Evolutionary conservation across 2,113 vertebrate genomes (phyloP).

Genomic region (Myrmecophaga tridactyla): DNA sequence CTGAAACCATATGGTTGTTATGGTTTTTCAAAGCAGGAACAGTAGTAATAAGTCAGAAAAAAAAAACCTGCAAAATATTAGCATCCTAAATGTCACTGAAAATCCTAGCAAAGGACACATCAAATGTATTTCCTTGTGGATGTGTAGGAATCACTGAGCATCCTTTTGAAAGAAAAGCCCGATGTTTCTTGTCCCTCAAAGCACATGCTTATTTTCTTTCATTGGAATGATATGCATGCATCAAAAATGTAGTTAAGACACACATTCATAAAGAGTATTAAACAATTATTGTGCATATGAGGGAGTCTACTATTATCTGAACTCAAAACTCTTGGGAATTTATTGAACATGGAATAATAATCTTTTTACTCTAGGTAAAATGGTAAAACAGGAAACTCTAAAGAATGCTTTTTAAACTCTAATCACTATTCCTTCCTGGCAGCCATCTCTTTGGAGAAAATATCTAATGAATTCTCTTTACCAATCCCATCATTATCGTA

Average conservation of each 20-base stretch:
- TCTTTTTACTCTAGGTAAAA: constrained; percentile 33
- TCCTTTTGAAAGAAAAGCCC: background rate
- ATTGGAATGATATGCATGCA: background rate
- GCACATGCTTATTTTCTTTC: background rate
- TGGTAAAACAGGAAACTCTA: constrained; percentile 5
- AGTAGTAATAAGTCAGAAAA: background rate
- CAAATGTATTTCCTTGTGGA: background rate
- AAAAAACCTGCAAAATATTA: background rate
- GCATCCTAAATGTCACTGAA: background rate
- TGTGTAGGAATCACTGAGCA: background rate
- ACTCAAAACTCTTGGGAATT: constrained; percentile 19
- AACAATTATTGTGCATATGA: background rate
- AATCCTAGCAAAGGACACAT: background rate
- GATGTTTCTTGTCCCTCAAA: background rate
- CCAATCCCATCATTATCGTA: constrained; percentile 70
- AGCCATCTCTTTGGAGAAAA: constrained; percentile 64
- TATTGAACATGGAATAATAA: background rate
- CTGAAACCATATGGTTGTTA: background rate
- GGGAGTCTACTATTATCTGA: constrained; percentile 10
- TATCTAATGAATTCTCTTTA: constrained; percentile 69
- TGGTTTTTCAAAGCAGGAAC: background rate
- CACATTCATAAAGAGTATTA: background rate
- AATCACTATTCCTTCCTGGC: constrained; percentile 38
- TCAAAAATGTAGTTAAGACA: constrained; percentile 7
- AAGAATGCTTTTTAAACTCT: constrained; percentile 5